A percentile compares a stretch with the other conserved stretches of the same genome.
These are phyloP conservation scores for Indri indri DNA, from an alignment of 2,113 vertebrate species.

Conservation along the genomic window DNA sequence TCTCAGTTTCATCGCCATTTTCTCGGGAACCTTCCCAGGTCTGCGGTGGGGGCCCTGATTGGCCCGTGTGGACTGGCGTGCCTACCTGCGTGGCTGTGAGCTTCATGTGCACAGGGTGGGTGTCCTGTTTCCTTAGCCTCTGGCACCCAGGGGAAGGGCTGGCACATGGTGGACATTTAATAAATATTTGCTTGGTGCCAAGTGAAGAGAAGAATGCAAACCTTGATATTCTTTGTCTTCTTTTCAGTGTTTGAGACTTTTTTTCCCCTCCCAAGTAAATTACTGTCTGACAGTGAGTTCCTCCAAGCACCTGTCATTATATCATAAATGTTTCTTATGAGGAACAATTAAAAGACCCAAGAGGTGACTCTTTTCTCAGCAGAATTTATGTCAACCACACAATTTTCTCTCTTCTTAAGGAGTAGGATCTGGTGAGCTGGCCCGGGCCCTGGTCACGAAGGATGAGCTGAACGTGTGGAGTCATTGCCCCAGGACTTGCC, in stretches of 20 bases:
- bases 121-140: not conserved
- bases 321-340: conserved; percentile 74
- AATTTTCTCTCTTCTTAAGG: not conserved
- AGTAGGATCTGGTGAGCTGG: not conserved
- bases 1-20: not conserved
- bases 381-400: not conserved
- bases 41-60: not conserved
- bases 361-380: conserved; percentile 69
- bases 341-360: conserved; percentile 71
- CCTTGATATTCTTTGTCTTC: conserved; percentile 65
- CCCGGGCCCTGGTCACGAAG: conserved; percentile 5
- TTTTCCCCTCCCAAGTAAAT: conserved; percentile 37
- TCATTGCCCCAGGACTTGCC: not conserved
- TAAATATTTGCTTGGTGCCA: conserved; percentile 75
- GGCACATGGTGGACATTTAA: conserved; percentile 43
- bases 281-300: conserved; percentile 59
- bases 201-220: conserved; percentile 76
- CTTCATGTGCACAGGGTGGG: not conserved
- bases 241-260: conserved; percentile 61
- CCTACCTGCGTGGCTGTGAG: not conserved
- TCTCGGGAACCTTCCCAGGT: not conserved
- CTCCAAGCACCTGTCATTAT: conserved; percentile 64
- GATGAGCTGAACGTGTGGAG: conserved; percentile 35
- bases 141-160: not conserved
- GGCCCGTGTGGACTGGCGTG: not conserved